These are phyloP conservation scores for Linnaemya vulpina DNA, from an alignment of 2,888 invertebrate species.

Conservation along the genomic window DNA sequence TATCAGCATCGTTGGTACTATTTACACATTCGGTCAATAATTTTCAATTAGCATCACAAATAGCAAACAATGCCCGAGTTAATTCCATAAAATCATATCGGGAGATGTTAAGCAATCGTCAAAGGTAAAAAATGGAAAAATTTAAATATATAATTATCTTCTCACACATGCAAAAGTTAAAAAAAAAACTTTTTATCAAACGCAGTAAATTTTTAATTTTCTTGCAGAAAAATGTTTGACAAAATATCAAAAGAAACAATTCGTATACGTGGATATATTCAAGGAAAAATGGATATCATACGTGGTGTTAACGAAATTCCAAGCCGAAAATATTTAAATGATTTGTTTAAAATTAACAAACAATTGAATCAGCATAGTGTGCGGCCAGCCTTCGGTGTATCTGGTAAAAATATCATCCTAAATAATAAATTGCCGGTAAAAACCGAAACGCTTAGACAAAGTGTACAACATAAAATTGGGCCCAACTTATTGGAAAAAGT, in stretches of 20 bases:
- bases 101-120: conserved; percentile 77
- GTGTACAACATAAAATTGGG: conserved; percentile 78
- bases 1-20: conserved; percentile 79
- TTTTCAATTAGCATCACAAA: conserved; percentile 79
- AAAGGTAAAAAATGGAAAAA: conserved; percentile 74
- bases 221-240: conserved; percentile 78
- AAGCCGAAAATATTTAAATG: conserved; percentile 79
- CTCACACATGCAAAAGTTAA: not conserved
- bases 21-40: conserved; percentile 81
- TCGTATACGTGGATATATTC: conserved; percentile 75
- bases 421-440: conserved; percentile 78
- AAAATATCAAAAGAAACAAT: conserved; percentile 79
- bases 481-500: conserved; percentile 76
- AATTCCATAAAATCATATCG: conserved; percentile 75
- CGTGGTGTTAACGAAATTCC: conserved; percentile 80
- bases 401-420: conserved; percentile 76
- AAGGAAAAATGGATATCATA: conserved; percentile 79
- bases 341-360: conserved; percentile 78
- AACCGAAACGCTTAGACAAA: conserved; percentile 76
- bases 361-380: conserved; percentile 76
- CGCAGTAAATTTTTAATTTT: too few species aligned
- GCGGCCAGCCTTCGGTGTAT: conserved; percentile 76
- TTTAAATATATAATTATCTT: not conserved
- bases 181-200: too few species aligned
- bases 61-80: conserved; percentile 76